These are phyloP conservation scores for Clitarchus hookeri DNA, from an alignment of 2,888 invertebrate genomes.

Conservation along the genomic window DNA sequence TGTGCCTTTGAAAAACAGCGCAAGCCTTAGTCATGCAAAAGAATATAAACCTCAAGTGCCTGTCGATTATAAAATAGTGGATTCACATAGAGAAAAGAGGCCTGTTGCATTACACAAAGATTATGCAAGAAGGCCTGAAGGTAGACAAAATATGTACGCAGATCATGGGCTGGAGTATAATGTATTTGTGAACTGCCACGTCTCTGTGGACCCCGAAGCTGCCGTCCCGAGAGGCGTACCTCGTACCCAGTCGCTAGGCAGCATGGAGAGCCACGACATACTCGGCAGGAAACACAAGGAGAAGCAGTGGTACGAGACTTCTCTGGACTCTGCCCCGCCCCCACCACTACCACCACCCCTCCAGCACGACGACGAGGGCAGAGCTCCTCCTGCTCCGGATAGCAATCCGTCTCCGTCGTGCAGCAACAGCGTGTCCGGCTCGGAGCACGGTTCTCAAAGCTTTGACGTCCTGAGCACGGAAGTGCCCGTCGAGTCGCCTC, in stretches of 20 bases:
- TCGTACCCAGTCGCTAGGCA: conserved; percentile 64
- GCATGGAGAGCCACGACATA: conserved; percentile 54
- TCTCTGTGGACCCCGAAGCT: neutral
- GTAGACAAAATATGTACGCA: neutral
- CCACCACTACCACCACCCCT: neutral
- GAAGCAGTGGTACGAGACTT: conserved; percentile 55
- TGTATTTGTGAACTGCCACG: neutral
- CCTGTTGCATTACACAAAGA: neutral
- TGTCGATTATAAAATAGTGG: neutral
- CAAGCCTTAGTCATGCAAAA: conserved; percentile 1
- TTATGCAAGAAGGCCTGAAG: neutral
- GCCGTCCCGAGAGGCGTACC: conserved; percentile 49
- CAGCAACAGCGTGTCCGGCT: neutral
- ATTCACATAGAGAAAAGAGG: neutral
- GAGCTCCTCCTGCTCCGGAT: neutral
- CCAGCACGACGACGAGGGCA: neutral
- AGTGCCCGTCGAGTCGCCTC: conserved; percentile 74
- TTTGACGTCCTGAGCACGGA: conserved; percentile 43
- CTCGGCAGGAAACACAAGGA: conserved; percentile 55
- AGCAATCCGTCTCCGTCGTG: neutral
- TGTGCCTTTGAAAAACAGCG: neutral
- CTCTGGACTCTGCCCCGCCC: conserved; percentile 49
- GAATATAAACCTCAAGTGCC: conserved; percentile 14
- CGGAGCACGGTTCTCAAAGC: neutral
- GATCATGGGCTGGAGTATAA: conserved; percentile 7